Conservation (phyloP, 2,888 invertebrate species). For the Agrotis segetum region DNA sequence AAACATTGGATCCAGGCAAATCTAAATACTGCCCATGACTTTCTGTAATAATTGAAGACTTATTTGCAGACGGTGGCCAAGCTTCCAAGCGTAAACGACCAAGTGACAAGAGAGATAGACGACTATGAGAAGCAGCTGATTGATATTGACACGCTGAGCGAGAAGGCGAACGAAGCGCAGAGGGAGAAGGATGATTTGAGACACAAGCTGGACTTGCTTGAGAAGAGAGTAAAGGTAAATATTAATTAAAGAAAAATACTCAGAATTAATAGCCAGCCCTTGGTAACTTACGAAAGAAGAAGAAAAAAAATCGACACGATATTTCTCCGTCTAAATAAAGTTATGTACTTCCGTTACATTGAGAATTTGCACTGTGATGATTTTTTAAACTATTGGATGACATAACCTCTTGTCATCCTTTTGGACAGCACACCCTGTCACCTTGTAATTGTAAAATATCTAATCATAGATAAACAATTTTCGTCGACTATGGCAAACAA, state of each 20-base stretch:
- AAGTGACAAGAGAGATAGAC: constrained; percentile 93
- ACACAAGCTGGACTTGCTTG: constrained; percentile 93
- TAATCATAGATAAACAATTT: constrained; percentile 9
- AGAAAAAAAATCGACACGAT: too few species aligned
- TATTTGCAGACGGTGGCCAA: constrained; percentile 91
- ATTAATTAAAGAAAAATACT: neutral
- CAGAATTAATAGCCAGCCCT: neutral
- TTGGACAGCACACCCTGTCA: neutral
- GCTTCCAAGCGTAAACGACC: constrained; percentile 92
- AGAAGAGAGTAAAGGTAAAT: constrained; percentile 93
- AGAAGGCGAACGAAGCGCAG: constrained; percentile 93
- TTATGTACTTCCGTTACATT: neutral
- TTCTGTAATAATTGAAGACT: neutral
- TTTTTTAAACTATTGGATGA: neutral
- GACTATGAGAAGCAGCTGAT: constrained; percentile 95
- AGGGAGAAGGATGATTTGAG: constrained; percentile 92
- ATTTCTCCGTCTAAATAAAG: too few species aligned
- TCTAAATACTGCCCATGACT: too few species aligned
- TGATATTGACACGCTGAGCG: constrained; percentile 94
- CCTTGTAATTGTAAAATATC: neutral
- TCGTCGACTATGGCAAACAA: too few species aligned
- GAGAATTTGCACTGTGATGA: neutral
- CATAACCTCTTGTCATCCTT: neutral
- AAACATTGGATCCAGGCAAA: too few species aligned
- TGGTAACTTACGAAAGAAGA: neutral